Percentiles rank a stretch among this genome's conserved stretches.
These are phyloP conservation scores for Passer domesticus DNA, from an alignment of 2,113 vertebrate species.

Conservation along the genomic window DNA sequence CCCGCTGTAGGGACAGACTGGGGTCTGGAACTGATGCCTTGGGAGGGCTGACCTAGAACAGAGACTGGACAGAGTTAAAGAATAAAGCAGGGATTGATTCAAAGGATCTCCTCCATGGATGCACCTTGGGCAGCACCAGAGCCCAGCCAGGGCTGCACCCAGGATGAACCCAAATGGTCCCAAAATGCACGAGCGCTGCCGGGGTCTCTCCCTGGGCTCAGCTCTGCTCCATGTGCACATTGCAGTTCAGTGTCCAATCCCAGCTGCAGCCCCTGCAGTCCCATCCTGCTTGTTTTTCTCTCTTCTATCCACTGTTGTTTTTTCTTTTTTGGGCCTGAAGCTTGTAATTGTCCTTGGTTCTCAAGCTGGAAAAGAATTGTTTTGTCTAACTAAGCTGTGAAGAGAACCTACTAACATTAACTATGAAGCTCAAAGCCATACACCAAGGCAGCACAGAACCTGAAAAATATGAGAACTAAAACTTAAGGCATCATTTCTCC, in stretches of 20 bases:
- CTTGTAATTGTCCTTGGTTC: background rate
- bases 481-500: background rate
- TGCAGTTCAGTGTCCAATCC: background rate
- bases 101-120: background rate
- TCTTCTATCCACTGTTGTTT: background rate
- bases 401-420: background rate
- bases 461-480: background rate
- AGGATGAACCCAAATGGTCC: background rate
- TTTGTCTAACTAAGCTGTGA: background rate
- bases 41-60: fast-evolving
- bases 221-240: background rate
- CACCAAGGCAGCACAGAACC: background rate
- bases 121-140: background rate
- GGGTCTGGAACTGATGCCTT: background rate
- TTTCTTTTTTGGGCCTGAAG: background rate
- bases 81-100: background rate
- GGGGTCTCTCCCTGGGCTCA: background rate
- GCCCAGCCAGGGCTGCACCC: background rate
- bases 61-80: fast-evolving
- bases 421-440: background rate
- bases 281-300: background rate
- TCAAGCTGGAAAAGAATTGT: background rate
- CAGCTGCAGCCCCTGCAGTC: background rate
- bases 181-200: background rate
- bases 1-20: background rate